Base-by-base conservation (phyloP, 64 coral and sea anemone genomes). In the Actinia tenebrosa region DNA sequence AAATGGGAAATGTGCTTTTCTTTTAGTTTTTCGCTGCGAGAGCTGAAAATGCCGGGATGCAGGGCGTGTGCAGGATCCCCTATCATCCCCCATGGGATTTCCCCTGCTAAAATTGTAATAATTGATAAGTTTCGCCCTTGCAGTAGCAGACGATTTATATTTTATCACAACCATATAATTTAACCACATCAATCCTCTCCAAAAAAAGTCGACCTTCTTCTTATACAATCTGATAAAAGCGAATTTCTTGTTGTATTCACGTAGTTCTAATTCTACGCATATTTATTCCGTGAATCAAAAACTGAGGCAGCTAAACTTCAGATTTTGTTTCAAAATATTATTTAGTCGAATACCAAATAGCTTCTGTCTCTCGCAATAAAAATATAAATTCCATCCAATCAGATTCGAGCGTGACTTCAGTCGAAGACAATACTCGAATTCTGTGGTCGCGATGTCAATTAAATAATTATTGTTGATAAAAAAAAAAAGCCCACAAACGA, bases 181-280 rank as follows among this genome's bases (percentile, higher is more conserved):
- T 30, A 1, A 42, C 25, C 69, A 42, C 26, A 25, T 75, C 11
- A 27, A 43, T 66, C 63, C n/a, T 66, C 26, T 13, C 26, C 2
- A 26, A 42, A 26, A 30, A 14, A 37, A 10, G 25, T 50, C 25
- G 26, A 66, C 23, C 69, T 75, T 75, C 25, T 75, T 3, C 63
- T 26, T 15, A 10, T 30, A 75, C 69, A 75, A 75, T 75, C 69
- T 75, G 69, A 75, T 75, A 75, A 30, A 75, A 10, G 42, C n/a
- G 27, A 75, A 75, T 42, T 66, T 75, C 69, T 42, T 75, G 69
- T 75, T 25, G 10, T 27, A 14, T 75, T 75, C 26, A 42, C 69
- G 69, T 75, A 75, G 11, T 75, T 75, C 11, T 75, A 75, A 75
- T 75, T 75, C 69, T 75, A 13, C 25, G 26, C 69, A 75, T 75